Conservation (phyloP, 1,140 invertebrate genomes). For the Tetramorium simillimum region DNA sequence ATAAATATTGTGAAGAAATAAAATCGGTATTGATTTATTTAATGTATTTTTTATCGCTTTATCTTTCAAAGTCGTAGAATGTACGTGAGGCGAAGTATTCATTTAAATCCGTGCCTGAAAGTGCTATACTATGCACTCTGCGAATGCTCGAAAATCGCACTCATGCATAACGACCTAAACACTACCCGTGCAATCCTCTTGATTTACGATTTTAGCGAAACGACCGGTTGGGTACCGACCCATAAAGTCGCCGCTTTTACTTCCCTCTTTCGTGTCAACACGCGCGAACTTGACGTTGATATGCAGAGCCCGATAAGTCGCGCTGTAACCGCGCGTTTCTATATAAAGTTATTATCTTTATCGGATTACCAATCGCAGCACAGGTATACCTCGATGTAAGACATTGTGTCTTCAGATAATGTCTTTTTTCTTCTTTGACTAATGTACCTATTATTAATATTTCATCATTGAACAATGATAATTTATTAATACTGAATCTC, state of each 20-base stretch:
- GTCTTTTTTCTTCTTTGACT: not conserved
- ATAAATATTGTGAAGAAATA: not conserved
- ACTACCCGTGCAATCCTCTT: conserved; percentile 49
- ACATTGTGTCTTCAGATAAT: conserved; percentile 24
- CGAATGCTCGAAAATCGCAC: conserved; percentile 42
- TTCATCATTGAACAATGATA: conserved; percentile 1
- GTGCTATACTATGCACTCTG: not conserved
- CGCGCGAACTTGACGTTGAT: conserved; percentile 72
- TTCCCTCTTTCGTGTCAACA: conserved; percentile 80
- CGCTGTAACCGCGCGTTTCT: conserved; percentile 74
- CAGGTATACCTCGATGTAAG: conserved; percentile 59
- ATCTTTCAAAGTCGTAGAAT: not conserved
- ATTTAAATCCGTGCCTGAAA: not conserved
- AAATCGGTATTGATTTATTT: conserved; percentile 1
- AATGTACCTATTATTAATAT: not conserved
- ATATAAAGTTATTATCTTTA: conserved; percentile 84
- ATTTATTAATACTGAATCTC: not conserved
- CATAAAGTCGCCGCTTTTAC: conserved; percentile 75
- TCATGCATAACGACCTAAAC: conserved; percentile 36
- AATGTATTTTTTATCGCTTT: not conserved
- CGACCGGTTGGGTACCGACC: conserved; percentile 48
- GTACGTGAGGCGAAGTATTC: not conserved
- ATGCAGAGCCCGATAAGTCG: conserved; percentile 78
- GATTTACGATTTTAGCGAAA: conserved; percentile 77
- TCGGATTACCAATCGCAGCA: conserved; percentile 68